Conservation (phyloP, 2,797 vertebrate species). For the Anabacerthia variegaticeps region DNA sequence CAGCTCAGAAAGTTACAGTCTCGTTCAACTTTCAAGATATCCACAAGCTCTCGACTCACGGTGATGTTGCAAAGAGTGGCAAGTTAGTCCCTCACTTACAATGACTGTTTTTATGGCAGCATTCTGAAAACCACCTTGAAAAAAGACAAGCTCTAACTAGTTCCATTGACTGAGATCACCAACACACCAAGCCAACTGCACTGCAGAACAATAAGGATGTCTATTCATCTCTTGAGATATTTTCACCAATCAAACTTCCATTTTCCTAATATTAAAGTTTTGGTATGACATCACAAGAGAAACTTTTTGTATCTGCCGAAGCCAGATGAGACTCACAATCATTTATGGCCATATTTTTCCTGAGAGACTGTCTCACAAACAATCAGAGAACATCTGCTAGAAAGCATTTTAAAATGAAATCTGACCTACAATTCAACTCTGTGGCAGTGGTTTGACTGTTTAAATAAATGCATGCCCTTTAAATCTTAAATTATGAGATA, state of each 20-base stretch:
- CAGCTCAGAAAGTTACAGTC: background rate
- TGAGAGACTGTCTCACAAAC: slow-evolving; percentile 74
- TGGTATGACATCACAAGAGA: slow-evolving; percentile 56
- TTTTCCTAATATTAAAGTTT: slow-evolving; percentile 44
- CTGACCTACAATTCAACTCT: slow-evolving; percentile 83
- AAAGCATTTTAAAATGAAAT: slow-evolving; percentile 77
- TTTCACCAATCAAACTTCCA: slow-evolving; percentile 50
- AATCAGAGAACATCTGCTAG: slow-evolving; percentile 74
- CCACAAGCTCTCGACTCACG: background rate
- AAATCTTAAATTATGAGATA: slow-evolving; percentile 85
- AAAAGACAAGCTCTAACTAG: background rate
- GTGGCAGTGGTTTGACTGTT: slow-evolving; percentile 72
- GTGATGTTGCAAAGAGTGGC: background rate
- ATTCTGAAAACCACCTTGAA: background rate
- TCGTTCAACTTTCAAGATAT: background rate
- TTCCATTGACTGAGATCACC: slow-evolving; percentile 37
- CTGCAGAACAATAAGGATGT: background rate
- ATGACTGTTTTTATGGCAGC: background rate
- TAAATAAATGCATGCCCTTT: slow-evolving; percentile 82
- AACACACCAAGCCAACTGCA: slow-evolving; percentile 7
- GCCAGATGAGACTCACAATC: slow-evolving; percentile 41
- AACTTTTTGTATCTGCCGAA: slow-evolving; percentile 27
- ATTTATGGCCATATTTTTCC: slow-evolving; percentile 64
- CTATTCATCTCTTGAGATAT: slow-evolving; percentile 39
- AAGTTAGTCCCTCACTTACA: background rate